A percentile compares a stretch with the other conserved stretches of the same genome.
phyloP scores from a whole-genome alignment of 2,113 vertebrate species.

The Neogale vison region DNA sequence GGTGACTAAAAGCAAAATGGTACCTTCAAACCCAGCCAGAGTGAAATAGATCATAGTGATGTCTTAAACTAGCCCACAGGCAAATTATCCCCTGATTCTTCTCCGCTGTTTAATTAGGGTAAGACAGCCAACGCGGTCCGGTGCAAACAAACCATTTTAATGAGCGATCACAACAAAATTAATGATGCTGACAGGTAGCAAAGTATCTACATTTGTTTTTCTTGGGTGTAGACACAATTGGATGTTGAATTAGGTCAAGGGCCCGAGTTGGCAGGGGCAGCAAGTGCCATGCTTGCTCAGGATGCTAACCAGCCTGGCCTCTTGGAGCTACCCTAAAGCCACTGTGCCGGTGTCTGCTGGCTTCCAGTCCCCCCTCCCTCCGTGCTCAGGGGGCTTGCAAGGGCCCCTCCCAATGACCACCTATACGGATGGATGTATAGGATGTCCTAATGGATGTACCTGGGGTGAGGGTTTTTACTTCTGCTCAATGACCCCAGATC shows the following conservation, averaged over 20 bases:
- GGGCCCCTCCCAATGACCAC: rapidly evolving
- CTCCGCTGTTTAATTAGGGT: background rate
- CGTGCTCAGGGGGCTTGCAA: rapidly evolving
- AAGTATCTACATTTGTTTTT: background rate
- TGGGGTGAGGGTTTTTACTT: background rate
- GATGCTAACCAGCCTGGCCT: too few species aligned
- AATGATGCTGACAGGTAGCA: background rate
- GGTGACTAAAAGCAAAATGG: background rate
- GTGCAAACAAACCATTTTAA: background rate
- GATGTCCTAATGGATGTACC: rapidly evolving
- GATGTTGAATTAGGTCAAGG: background rate
- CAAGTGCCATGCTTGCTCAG: rapidly evolving
- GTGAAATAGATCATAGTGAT: background rate
- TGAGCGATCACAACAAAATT: background rate
- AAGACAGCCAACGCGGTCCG: background rate
- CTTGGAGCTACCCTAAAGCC: too few species aligned
- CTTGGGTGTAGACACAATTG: background rate
- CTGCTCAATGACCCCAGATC: background rate
- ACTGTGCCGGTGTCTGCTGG: rapidly evolving
- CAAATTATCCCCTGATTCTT: background rate
- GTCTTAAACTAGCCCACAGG: background rate
- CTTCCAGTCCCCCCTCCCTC: too few species aligned
- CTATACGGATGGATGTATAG: too few species aligned
- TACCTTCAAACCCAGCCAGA: background rate
- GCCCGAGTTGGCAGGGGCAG: background rate